These are phyloP conservation scores for Priocnemis perturbator DNA, from an alignment of 2,888 invertebrate species.

Conservation along the genomic window DNA sequence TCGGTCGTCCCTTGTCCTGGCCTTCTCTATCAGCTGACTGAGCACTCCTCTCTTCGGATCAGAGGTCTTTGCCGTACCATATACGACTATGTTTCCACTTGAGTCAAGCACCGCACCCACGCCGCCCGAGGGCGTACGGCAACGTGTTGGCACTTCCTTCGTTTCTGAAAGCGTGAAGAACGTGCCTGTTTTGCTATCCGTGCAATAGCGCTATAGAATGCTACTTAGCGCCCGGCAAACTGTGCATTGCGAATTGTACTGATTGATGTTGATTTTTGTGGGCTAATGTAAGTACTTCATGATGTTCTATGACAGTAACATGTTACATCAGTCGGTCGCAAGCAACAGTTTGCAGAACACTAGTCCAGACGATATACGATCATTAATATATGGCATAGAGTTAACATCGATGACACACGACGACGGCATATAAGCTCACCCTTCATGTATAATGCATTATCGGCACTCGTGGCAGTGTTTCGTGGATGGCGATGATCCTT, in stretches of 20 bases:
- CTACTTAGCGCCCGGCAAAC: no score
- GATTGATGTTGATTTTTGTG: no score
- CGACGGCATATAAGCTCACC: slow-evolving; percentile 48
- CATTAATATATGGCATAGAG: no score
- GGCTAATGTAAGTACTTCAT: no score
- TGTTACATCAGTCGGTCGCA: no score
- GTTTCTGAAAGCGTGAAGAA: slow-evolving; percentile 54
- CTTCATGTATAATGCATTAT: slow-evolving; percentile 72
- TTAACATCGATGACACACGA: no score
- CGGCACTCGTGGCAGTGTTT: slow-evolving; percentile 62
- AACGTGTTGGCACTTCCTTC: slow-evolving; percentile 69
- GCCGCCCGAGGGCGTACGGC: slow-evolving; percentile 67
- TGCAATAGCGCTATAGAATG: no score
- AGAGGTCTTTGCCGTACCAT: slow-evolving; percentile 65
- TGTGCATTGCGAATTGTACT: no score
- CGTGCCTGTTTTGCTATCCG: no score
- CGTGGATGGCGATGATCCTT: slow-evolving; percentile 70
- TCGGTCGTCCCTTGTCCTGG: slow-evolving; percentile 76
- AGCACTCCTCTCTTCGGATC: slow-evolving; percentile 74
- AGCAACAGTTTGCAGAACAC: no score
- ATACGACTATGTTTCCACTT: slow-evolving; percentile 71
- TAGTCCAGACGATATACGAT: no score
- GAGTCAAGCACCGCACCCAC: slow-evolving; percentile 70
- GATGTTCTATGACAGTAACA: not conserved
- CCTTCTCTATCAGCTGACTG: slow-evolving; percentile 79